Conservation (phyloP, 92 coral and sea anemone genomes). For the Porites divaricata region DNA sequence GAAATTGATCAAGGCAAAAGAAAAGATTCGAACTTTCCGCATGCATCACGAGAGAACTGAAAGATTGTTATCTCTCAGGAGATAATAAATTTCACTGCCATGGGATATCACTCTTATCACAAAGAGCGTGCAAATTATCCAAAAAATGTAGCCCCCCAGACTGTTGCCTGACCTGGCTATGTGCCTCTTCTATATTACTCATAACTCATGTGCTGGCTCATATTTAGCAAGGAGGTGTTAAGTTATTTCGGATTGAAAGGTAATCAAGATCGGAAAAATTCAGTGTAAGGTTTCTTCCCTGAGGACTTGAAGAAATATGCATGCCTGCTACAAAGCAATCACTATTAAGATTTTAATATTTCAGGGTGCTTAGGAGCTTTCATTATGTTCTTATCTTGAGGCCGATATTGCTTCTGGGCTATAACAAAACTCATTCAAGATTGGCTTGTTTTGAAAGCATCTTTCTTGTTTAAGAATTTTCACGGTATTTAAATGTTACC, state of each 20-base stretch:
- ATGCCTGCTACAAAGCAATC: neutral
- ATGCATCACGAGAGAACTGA: conserved; percentile 48
- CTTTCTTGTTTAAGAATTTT: conserved; percentile 35
- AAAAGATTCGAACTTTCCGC: neutral
- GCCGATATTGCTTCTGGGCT: conserved; percentile 40
- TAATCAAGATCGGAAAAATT: conserved; percentile 5
- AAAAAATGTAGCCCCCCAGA: conserved; percentile 49
- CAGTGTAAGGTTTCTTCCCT: conserved; percentile 31
- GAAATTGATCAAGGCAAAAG: neutral
- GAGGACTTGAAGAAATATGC: conserved; percentile 3
- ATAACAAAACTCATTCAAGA: conserved; percentile 29
- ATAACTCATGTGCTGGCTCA: conserved; percentile 14
- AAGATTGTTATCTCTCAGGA: conserved; percentile 57
- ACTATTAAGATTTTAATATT: conserved; percentile 27
- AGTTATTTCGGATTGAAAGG: conserved; percentile 41
- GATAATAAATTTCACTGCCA: conserved; percentile 46
- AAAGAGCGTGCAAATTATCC: conserved; percentile 42
- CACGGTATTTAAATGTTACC: conserved; percentile 31
- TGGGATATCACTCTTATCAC: conserved; percentile 39
- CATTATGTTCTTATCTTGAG: conserved; percentile 26
- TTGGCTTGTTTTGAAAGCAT: conserved; percentile 41
- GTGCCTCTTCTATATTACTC: conserved; percentile 21
- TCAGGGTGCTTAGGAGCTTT: conserved; percentile 27
- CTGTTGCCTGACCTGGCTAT: conserved; percentile 17
- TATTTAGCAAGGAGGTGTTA: conserved; percentile 27